Percentiles rank a stretch among this genome's conserved stretches.
Evolutionary conservation across 2,113 vertebrate genomes (phyloP).

Genomic region (Rhynchomys soricoides): DNA sequence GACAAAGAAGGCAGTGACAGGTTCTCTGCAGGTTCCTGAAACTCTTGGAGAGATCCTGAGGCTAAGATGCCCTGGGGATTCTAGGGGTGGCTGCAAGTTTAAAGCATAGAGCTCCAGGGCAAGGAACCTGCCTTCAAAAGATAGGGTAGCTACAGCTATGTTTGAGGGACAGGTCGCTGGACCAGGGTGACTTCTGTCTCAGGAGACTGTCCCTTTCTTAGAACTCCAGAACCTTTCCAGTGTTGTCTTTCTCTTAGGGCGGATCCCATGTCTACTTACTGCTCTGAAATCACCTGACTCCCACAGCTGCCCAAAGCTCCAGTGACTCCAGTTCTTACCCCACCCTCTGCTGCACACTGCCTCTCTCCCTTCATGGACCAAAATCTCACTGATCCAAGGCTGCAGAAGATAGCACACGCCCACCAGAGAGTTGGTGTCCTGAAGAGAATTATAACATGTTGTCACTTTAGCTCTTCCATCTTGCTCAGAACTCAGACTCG

Average conservation of each 20-base stretch:
- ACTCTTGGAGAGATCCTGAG: constrained; percentile 14
- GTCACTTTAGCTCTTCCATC: not conserved
- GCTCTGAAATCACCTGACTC: not conserved
- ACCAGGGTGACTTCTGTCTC: not conserved
- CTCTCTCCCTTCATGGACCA: not conserved
- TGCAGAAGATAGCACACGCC: not conserved
- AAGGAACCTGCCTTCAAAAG: constrained; percentile 5
- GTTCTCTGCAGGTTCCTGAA: not conserved
- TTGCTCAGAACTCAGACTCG: not conserved
- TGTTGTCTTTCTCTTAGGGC: not conserved
- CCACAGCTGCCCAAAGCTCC: not conserved
- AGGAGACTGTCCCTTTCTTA: not conserved
- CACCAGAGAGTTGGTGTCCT: not conserved
- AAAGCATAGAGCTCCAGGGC: not conserved
- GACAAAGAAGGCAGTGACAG: not conserved
- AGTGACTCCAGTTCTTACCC: not conserved
- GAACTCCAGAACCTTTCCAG: constrained; percentile 12
- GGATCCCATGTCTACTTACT: not conserved
- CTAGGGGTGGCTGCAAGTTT: not conserved
- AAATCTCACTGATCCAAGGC: not conserved
- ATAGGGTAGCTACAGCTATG: not conserved
- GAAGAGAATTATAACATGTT: not conserved
- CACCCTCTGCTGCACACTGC: not conserved
- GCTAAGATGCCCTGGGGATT: not conserved
- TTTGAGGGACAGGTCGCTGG: not conserved